Evolutionary conservation across 2,888 invertebrate genomes (phyloP), one percentile per base, ranked within the genome.

Genomic region (Drosophila meridiana): DNA sequence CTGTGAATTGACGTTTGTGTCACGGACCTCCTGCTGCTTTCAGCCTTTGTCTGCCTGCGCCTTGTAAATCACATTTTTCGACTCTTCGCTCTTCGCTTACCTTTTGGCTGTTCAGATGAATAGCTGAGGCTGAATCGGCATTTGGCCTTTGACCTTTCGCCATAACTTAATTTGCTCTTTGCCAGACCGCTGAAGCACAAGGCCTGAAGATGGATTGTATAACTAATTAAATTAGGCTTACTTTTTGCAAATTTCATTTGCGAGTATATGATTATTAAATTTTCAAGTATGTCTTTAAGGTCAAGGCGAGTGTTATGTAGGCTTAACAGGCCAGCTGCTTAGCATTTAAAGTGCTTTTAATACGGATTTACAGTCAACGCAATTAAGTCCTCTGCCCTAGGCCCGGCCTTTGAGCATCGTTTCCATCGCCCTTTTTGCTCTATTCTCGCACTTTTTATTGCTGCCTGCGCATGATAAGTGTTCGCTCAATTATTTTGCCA

Each of bases 291-390:
- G 58, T 63, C 68, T 72, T 62, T 64, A 53, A 76, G 58, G 53
- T 34, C 42, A 48, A 13, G 20, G 9, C 26, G 9, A 6, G 14
- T 43, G 9, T 45, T 30, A 20, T 14, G 32, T 36, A 14, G 40
- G 26, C 56, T 69, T 60, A 65, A 32, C 43, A 26, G 52, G 45
- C 28, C 40, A 62, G 43, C 71, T 73, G 76, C 47, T 76, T 81
- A 72, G 82, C 82, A 89, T 79, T 79, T 84, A 89, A 79, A 87
- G 77, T 82, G 76, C 59, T 82, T 70, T 81, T 75, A 58, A 66
- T 73, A 60, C 61, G 69, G 60, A 73, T 76, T 84, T 76, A 38
- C 56, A 28, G 69, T 59, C 52, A 77, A 87, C 64, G 82, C 85
- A 73, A 81, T 89, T 89, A 81, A 42, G 26, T 69, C 34, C 50